phyloP scores from a whole-genome alignment of 2,888 invertebrate species.

The Drosophila neotestacea region DNA sequence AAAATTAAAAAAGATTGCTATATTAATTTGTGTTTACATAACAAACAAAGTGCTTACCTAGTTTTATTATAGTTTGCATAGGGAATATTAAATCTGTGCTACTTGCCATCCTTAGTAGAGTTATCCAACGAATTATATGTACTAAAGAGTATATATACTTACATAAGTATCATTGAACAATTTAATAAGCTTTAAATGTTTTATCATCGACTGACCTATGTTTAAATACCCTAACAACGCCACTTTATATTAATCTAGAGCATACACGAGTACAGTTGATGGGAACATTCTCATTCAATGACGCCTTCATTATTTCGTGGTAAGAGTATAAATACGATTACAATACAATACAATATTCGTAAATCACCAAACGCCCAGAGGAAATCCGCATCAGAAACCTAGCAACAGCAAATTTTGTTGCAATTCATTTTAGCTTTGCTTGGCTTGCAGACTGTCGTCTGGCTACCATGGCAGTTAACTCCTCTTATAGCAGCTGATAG shows the following conservation, averaged over 20 bases:
- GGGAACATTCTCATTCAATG: no score
- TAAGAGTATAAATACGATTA: slow-evolving; percentile 6
- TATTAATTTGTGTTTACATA: slow-evolving; percentile 1
- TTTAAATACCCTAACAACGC: neutral
- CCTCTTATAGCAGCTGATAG: slow-evolving; percentile 19
- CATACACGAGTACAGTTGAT: no score
- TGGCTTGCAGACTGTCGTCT: slow-evolving; percentile 21
- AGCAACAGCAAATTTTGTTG: slow-evolving; percentile 43
- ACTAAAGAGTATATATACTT: no score
- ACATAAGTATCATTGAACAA: slow-evolving; percentile 2
- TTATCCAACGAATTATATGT: no score
- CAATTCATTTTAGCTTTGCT: slow-evolving; percentile 34
- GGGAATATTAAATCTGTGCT: neutral
- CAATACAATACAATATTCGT: slow-evolving; percentile 3
- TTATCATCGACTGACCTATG: neutral
- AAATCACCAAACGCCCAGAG: slow-evolving; percentile 13
- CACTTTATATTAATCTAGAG: neutral
- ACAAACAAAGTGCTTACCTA: slow-evolving; percentile 7
- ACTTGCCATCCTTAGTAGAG: neutral
- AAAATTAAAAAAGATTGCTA: slow-evolving; percentile 18
- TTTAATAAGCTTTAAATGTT: neutral
- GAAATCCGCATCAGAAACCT: slow-evolving; percentile 37
- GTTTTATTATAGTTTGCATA: neutral
- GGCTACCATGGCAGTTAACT: slow-evolving; percentile 42
- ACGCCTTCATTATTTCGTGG: neutral